Base-by-base conservation (phyloP, 1,140 invertebrate species). In the Apis dorsata region DNA sequence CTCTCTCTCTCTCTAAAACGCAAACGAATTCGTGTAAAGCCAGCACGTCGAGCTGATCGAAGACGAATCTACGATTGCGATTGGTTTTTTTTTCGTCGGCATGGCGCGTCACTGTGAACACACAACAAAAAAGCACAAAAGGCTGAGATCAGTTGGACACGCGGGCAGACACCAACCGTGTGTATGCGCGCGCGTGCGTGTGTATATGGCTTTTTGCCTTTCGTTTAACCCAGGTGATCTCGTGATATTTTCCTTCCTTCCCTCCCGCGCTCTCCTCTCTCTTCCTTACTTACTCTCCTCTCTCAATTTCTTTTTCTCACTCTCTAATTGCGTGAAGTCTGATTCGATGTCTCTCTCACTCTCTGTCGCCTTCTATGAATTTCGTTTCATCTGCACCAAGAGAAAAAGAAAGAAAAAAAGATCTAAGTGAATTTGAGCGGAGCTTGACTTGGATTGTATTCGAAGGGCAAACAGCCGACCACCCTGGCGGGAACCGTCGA, bases 101-200 rank as follows among this genome's bases (percentile, higher is more conserved):
- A 71, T 76, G 80, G 77, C 90, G 89, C 88, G 88, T 94, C 93
- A 94, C 93, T 93, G 92, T 66, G 92, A 94, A 93, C 90, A 89
- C 79, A 88, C 79, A 88, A 83, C 57, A 87, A 75, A 93, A 34
- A 89, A 92, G 90, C 90, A 92, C 89, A 91, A 89, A 88, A 90
- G 86, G 87, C 90, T 89, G 88, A 92, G 90, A 90, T 93, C 82
- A 91, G 87, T 92, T 44, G 73, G 49, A 90, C 82, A 79, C 84
- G 84, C 79, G 82, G 49, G 24, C 24, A 34, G 34, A 44, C 34
- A 44, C 34, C 75, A 86, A 69, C 82, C 51, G 66, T 65, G 15
- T 65, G 2, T 34, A 34, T 34, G 34, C 34, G 34, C 34, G 5
- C 34, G 34, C 5, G 34, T 2, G 34, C 0, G 5, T 44, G 34